phyloP scores from a whole-genome alignment of 2,888 invertebrate species.

The Eudemis profundana region DNA sequence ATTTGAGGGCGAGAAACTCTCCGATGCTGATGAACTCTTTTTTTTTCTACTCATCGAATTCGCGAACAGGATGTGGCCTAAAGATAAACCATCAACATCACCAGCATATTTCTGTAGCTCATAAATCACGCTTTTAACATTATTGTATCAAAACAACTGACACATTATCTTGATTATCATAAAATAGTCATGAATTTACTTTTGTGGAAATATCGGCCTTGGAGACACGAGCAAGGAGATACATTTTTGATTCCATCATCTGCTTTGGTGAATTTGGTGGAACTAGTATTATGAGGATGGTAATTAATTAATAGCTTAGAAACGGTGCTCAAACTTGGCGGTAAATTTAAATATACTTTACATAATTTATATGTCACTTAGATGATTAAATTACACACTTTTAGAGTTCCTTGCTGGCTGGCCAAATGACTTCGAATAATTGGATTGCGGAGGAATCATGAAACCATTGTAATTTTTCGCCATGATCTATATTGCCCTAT shows the following conservation, averaged over 20 bases:
- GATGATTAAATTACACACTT: constrained; percentile 1
- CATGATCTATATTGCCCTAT: no score
- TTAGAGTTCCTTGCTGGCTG: neutral
- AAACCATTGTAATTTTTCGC: no score
- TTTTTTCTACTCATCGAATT: constrained; percentile 6
- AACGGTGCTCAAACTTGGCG: constrained; percentile 51
- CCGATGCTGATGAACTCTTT: constrained; percentile 26
- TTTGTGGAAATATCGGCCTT: constrained; percentile 48
- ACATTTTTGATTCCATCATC: constrained; percentile 35
- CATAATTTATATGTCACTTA: constrained; percentile 15
- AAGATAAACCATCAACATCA: constrained; percentile 18
- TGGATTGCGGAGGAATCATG: no score
- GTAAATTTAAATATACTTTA: constrained; percentile 14
- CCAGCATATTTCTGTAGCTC: constrained; percentile 8
- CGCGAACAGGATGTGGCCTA: constrained; percentile 29
- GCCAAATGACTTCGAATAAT: no score
- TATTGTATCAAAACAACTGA: constrained; percentile 38
- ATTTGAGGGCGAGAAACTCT: constrained; percentile 4
- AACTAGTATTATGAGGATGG: constrained; percentile 45
- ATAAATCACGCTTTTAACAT: constrained; percentile 38
- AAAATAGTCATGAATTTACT: constrained; percentile 44
- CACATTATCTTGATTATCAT: constrained; percentile 40
- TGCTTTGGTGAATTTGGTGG: constrained; percentile 35
- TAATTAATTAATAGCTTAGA: constrained; percentile 52
- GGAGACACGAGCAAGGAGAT: constrained; percentile 44